Percentiles rank a stretch among this genome's conserved stretches.
Conservation (phyloP, 2,888 invertebrate genomes). For the Elysia crispata region DNA sequence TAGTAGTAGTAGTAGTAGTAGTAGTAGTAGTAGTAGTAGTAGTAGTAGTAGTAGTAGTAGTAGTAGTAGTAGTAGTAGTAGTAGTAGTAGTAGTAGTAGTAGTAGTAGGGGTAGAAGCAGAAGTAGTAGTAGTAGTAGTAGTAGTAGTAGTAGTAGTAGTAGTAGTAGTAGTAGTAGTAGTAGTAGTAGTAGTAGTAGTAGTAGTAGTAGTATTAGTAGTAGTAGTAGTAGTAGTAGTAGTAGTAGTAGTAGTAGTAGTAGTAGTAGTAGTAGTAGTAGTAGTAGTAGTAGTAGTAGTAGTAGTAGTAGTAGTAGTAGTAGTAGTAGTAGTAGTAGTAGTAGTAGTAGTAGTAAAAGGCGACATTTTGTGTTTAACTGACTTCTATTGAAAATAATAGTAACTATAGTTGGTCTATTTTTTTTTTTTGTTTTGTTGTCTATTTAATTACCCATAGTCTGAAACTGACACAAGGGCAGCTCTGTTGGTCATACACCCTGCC, state of each 20-base stretch:
- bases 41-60: conserved; percentile 3
- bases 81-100: too few species aligned
- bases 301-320: conserved; percentile 9
- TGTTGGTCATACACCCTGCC: too few species aligned
- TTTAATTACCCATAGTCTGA: too few species aligned
- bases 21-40: conserved; percentile 4
- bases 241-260: conserved; percentile 9
- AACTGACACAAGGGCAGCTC: too few species aligned
- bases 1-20: conserved; percentile 4
- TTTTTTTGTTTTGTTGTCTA: too few species aligned
- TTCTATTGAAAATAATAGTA: too few species aligned
- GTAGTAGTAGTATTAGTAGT: too few species aligned
- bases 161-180: conserved; percentile 9
- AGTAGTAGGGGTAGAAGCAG: too few species aligned
- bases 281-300: conserved; percentile 4
- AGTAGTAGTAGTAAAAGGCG: background rate
- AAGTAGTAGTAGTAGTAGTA: too few species aligned
- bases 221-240: too few species aligned
- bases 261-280: background rate
- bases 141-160: conserved; percentile 9
- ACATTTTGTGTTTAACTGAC: too few species aligned
- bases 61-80: conserved; percentile 3
- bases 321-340: conserved; percentile 9
- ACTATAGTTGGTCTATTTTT: too few species aligned
- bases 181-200: conserved; percentile 9